Base-by-base conservation (phyloP, 2,797 vertebrate species). In the Leuciscus waleckii region DNA sequence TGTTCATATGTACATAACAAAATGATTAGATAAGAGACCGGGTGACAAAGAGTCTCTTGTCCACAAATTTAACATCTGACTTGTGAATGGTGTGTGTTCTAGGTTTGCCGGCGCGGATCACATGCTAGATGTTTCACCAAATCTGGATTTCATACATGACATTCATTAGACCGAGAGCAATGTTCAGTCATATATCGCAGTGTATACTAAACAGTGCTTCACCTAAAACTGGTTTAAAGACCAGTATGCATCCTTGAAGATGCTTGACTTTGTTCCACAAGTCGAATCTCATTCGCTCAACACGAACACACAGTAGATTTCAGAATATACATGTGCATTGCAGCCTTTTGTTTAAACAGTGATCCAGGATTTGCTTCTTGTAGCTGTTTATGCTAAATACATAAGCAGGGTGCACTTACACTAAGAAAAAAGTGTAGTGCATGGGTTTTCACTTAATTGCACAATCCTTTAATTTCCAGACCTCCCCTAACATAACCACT, bases 11-110 rank as follows among this genome's bases (percentile, higher is more conserved):
- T 84, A 87, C 84, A 71, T 71, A 86, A 88, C 87, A 89, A 90
- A 93, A 91, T 90, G 71, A 91, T 63, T 90, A 89, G 93, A 93
- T 91, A 91, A 93, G 86, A 85, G 58, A 84, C 84, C 89, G 90
- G 83, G 87, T 56, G 85, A 94, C 92, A 95, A 94, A 92, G 90
- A 88, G 58, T 61, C 82, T 84, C 87, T 94, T 95, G 94, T 94
- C 92, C 83, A 80, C 17, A 21, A 39, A 83, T 75, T 85, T 80
- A 90, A 78, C 93, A 94, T 94, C 93, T 93, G 93, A 94, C 93
- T 93, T 79, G 83, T 93, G 88, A 92, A 92, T 91, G 90, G 88
- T 92, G 91, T 90, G 92, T 92, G 91, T 92, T 92, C 84, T 89
- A 49, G 67, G 90, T 82, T 85, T 86, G 87, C 82, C 79, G 89